Base-by-base conservation (phyloP, 1,140 invertebrate genomes). In the Venturia canescens region DNA sequence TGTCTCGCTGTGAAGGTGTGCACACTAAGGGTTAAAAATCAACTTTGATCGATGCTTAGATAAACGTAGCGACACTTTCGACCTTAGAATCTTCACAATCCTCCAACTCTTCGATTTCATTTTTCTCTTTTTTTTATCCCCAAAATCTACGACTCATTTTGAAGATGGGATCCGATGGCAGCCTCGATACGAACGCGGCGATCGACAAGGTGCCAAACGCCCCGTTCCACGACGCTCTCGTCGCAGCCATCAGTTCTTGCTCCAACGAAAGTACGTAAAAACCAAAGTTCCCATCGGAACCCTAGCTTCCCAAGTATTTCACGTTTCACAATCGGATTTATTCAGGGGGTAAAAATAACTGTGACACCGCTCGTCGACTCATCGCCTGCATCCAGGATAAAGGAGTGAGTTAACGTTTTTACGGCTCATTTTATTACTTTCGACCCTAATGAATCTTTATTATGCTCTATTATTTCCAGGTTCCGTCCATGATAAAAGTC, bases 191-290 rank as follows among this genome's bases (percentile, higher is more conserved):
- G 4, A 16, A 66, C 1, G 29, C 31, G 23, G 75, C 57, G 11
- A 38, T 77, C 5, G 15, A 38, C 44, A 77, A 77, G 66, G 57
- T 77, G 23, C 75, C 75, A n/a, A 18, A 77, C 7, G 31, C 57
- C 44, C 57, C 21, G 38, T 63, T 11, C 29, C 31, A 13, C 9
- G 29, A 38, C 9, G 21, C 15, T 1, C 27, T 77, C 31, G 75
- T 77, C 21, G 6, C 26, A 6, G 75, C 75, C 21, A 77, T 77
- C 53, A 23, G 7, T 0, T 31, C 57, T 23, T 77, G 75, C 16
- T 18, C 75, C 21, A 38, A 77, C 6, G 31, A 77, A 77, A 3
- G 75, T 77, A 26, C 29, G 75, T 44, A 1, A 23, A 31, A 11
- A 1, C 1, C 26, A 1, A 23, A 13, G 9, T 23, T 63, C 11